Conservation (phyloP, 2,113 vertebrate genomes). For the Bucco capensis region DNA sequence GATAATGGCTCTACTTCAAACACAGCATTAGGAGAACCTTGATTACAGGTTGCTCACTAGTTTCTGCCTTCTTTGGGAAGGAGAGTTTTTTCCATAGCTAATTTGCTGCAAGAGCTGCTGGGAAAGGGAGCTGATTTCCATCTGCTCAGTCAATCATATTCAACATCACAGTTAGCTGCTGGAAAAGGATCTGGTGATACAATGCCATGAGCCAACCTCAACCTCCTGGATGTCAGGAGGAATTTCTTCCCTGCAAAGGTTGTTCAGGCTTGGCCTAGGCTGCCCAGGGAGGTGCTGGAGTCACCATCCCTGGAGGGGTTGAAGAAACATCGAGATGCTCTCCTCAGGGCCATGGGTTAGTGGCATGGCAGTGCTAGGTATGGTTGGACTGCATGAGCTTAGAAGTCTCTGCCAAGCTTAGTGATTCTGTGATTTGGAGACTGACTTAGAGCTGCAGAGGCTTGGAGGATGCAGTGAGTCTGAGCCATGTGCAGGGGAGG, state of each 20-base stretch:
- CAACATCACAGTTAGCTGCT: not conserved
- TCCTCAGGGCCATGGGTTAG: too few relatives aligned
- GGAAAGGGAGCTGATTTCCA: slow-evolving; percentile 55
- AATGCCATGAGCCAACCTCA: not conserved
- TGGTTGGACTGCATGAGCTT: too few relatives aligned
- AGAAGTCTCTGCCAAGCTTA: too few relatives aligned
- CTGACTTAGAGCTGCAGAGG: not conserved
- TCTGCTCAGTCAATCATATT: slow-evolving; percentile 22
- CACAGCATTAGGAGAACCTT: slow-evolving; percentile 64
- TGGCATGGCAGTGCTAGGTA: too few relatives aligned
- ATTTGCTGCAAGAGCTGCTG: slow-evolving; percentile 44
- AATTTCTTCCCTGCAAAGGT: too few relatives aligned
- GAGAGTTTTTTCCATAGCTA: slow-evolving; percentile 30
- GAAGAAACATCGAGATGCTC: too few relatives aligned
- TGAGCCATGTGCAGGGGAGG: not conserved
- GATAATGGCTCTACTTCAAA: slow-evolving; percentile 69
- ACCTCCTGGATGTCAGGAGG: too few relatives aligned
- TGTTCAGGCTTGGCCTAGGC: too few relatives aligned
- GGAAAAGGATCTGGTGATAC: not conserved
- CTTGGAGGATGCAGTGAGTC: fast-evolving
- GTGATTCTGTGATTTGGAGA: not conserved
- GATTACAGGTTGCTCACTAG: slow-evolving; percentile 63
- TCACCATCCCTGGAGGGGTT: too few relatives aligned
- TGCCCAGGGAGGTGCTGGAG: too few relatives aligned
- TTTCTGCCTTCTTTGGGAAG: slow-evolving; percentile 48